Evolutionary conservation across 2,888 invertebrate species (phyloP).

Genomic region (Mythimna albipuncta): DNA sequence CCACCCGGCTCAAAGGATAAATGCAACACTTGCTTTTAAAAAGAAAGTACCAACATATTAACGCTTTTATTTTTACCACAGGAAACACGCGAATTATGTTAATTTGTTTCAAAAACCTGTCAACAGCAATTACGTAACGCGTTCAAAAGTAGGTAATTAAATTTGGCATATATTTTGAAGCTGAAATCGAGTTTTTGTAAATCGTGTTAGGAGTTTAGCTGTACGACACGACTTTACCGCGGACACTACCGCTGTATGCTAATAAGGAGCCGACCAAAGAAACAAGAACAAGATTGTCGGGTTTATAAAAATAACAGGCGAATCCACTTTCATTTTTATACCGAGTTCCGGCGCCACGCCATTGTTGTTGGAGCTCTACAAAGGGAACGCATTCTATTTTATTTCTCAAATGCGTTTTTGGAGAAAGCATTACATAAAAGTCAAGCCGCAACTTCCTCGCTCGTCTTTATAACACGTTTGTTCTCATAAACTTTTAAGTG

Average conservation of each 20-base stretch:
- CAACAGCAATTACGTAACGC: slow-evolving; percentile 40
- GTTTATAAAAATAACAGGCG: slow-evolving; percentile 88
- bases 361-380: slow-evolving; percentile 82
- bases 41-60: slow-evolving; percentile 1
- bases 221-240: slow-evolving; percentile 60
- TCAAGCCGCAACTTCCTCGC: slow-evolving; percentile 54
- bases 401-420: slow-evolving; percentile 74
- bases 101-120: slow-evolving; percentile 42
- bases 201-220: slow-evolving; percentile 71
- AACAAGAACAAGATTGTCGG: slow-evolving; percentile 88
- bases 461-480: slow-evolving; percentile 55
- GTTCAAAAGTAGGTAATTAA: slow-evolving; percentile 59
- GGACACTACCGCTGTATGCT: slow-evolving; percentile 74
- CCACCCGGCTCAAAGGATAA: slow-evolving; percentile 1
- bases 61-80: slow-evolving; percentile 18
- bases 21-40: slow-evolving; percentile 17
- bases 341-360: slow-evolving; percentile 81
- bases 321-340: slow-evolving; percentile 90
- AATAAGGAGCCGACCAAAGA: slow-evolving; percentile 81
- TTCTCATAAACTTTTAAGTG: slow-evolving; percentile 62
- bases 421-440: slow-evolving; percentile 73
- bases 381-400: slow-evolving; percentile 80
- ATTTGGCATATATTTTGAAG: slow-evolving; percentile 59
- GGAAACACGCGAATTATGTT: slow-evolving; percentile 16
- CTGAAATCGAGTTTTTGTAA: slow-evolving; percentile 63